Base-by-base conservation (phyloP, 2,888 invertebrate genomes). In the Imbricaverruca yamaguchii region DNA sequence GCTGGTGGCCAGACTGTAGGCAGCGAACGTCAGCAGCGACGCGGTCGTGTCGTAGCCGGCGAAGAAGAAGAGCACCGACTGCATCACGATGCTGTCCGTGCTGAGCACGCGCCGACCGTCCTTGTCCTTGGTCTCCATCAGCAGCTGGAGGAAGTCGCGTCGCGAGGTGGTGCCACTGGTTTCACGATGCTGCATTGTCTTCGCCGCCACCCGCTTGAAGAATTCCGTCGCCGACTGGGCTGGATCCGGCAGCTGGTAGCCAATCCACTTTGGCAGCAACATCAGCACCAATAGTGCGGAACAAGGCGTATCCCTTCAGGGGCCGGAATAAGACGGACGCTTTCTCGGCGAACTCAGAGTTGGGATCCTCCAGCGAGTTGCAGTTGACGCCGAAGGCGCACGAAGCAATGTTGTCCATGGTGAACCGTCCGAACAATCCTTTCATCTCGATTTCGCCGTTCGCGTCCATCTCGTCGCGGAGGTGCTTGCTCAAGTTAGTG, bases 341-440 rank as follows among this genome's bases (percentile, higher is more conserved):
- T n/a, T 78, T 10, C 23, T 15, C 39, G 6, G 61, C 23, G 25
- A 61, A 55, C 59, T 53, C 39, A 2, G 23, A 4, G 59, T 90
- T 86, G 0, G 89, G 88, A 85, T 90, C 88, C 77, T 88, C 87
- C 84, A 91, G 89, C 61, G 90, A 89, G 84, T 91, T 90, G 84
- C 90, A 90, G 83, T 91, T 89, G n/a, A 91, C 87, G 53, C 91
- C 91, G 85, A 91, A 91, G 18, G 91, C 91, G 82, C 90, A 89
- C 80, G 89, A 90, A 0, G 90, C 91, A 59, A 91, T 90, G 3
- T 91, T 90, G 85, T 91, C 91, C 86, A 91, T 91, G 0, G 90
- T 89, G 84, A 90, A 91, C 84, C 89, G 89, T 9, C 90, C 90
- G 83, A 90, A 89, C 81, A 90, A 88, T 80, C 90, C 90, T 25